phyloP scores from a whole-genome alignment of 1,140 invertebrate species.

The Heliconius melpomene region DNA sequence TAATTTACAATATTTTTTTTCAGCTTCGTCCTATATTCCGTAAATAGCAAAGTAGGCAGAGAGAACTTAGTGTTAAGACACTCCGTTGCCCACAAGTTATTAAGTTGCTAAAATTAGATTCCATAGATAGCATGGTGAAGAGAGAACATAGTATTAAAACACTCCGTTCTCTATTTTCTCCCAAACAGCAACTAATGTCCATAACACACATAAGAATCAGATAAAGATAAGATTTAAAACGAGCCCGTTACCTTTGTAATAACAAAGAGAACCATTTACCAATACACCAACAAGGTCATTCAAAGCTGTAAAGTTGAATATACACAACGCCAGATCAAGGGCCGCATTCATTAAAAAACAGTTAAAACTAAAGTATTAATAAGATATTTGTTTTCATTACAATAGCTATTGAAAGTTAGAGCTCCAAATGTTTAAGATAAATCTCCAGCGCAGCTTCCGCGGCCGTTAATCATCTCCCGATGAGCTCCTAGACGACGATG shows the following conservation, averaged over 20 bases:
- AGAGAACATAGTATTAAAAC: too few species aligned
- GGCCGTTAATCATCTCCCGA: background rate
- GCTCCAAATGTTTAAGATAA: background rate
- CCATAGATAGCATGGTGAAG: too few species aligned
- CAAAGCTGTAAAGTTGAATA: background rate
- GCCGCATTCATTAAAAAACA: background rate
- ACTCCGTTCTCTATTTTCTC: too few species aligned
- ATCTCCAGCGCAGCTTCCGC: background rate
- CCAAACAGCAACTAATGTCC: too few species aligned
- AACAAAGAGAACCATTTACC: background rate
- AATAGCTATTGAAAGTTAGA: background rate
- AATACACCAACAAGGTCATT: background rate
- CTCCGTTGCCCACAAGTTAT: too few species aligned
- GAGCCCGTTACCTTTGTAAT: background rate
- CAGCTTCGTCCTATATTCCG: too few species aligned
- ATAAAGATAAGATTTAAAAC: background rate
- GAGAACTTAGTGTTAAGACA: background rate
- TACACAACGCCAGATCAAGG: background rate
- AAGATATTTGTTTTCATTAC: background rate
- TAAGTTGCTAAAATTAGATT: too few species aligned
- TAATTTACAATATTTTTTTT: too few species aligned
- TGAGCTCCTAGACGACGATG: background rate
- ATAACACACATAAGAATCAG: too few species aligned
- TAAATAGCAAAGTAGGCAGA: too few species aligned
- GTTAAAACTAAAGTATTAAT: constrained; percentile 1